Conservation (phyloP, 2,113 vertebrate genomes). For the Formicarius rufipectus region DNA sequence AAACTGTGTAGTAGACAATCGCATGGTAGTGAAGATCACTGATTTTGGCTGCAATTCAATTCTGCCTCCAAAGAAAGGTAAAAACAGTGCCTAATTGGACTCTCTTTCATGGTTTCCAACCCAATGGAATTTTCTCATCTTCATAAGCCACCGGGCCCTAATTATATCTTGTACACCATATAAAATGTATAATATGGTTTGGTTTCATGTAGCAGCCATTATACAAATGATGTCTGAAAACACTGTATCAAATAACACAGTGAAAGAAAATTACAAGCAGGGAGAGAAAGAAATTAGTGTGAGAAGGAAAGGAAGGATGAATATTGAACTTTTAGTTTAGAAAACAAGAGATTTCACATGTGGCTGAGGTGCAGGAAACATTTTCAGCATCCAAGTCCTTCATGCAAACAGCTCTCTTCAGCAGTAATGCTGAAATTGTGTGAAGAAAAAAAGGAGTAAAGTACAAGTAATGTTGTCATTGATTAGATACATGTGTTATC, state of each 20-base stretch:
- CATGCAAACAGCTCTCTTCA: background rate
- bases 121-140: background rate
- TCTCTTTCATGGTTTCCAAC: background rate
- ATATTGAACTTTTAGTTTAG: background rate
- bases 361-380: background rate
- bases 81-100: background rate
- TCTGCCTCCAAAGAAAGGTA: constrained; percentile 84
- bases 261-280: background rate
- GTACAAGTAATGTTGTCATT: background rate
- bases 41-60: constrained; percentile 95
- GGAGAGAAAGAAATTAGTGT: background rate
- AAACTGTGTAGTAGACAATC: constrained; percentile 95
- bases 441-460: background rate
- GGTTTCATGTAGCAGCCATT: background rate
- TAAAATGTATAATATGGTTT: background rate
- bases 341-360: background rate
- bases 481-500: background rate
- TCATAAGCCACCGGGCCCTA: background rate
- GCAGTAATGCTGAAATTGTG: background rate
- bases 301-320: background rate
- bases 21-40: constrained; percentile 99
- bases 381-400: background rate
- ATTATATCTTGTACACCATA: background rate
- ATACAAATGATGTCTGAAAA: background rate
- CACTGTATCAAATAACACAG: background rate